Conservation (phyloP, 2,113 vertebrate species). For the Dendrocopos noguchii region DNA sequence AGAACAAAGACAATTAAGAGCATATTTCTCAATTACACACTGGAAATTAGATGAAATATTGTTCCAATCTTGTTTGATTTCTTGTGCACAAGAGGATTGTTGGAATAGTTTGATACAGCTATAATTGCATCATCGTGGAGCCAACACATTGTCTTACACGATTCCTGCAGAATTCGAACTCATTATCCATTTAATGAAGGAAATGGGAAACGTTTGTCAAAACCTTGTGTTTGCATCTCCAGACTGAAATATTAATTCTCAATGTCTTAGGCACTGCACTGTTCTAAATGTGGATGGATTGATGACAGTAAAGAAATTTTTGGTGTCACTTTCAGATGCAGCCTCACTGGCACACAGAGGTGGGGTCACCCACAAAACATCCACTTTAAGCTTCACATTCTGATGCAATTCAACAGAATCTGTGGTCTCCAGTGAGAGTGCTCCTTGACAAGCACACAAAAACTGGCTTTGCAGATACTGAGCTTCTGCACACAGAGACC, state of each 20-base stretch:
- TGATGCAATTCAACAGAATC: background rate
- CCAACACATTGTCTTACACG: background rate
- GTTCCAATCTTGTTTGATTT: conserved; percentile 30
- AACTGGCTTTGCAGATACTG: background rate
- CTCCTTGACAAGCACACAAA: background rate
- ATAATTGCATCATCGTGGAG: background rate
- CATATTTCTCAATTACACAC: conserved; percentile 29
- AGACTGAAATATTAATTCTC: background rate
- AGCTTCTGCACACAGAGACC: background rate
- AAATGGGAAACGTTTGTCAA: background rate
- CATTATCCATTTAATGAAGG: background rate
- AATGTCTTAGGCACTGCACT: background rate
- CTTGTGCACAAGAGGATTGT: background rate
- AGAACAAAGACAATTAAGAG: conserved; percentile 59
- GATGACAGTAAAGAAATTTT: background rate
- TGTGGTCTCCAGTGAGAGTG: background rate
- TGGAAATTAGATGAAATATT: conserved; percentile 44
- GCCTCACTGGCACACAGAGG: background rate
- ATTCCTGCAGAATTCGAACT: conserved; percentile 24
- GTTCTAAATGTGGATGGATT: background rate
- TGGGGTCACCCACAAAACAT: background rate
- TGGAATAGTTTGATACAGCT: background rate
- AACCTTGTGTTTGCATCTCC: background rate
- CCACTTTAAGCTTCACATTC: background rate
- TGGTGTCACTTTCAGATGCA: background rate